These are phyloP conservation scores for Acanthaster planci DNA, from an alignment of 35 echinoderm and acorn worm genomes.

Conservation along the genomic window DNA sequence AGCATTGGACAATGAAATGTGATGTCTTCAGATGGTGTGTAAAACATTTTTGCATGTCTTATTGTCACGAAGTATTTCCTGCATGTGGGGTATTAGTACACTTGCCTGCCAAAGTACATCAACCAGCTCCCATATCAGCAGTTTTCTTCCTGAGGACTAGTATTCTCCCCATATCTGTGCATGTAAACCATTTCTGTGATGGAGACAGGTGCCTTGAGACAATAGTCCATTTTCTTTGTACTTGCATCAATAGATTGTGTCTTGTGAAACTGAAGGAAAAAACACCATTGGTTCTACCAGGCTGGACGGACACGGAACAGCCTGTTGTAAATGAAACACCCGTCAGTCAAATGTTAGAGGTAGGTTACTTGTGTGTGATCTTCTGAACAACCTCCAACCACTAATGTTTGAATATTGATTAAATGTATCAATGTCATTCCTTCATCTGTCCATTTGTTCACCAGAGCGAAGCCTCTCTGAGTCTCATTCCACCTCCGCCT, in stretches of 20 bases:
- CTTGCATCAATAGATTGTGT: background rate
- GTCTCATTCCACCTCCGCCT: conserved; percentile 56
- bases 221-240: too few species aligned
- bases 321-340: conserved; percentile 22
- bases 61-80: too few species aligned
- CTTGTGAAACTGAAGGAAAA: conserved; percentile 37
- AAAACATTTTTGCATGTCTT: too few species aligned
- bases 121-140: too few species aligned
- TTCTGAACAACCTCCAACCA: background rate
- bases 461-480: conserved; percentile 62
- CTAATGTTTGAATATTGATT: background rate
- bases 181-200: too few species aligned
- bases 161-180: too few species aligned
- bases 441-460: background rate
- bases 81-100: too few species aligned
- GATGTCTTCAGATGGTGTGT: too few species aligned
- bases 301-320: conserved; percentile 32
- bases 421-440: background rate
- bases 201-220: too few species aligned
- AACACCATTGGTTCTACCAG: conserved; percentile 8
- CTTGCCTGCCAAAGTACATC: too few species aligned
- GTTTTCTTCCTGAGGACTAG: too few species aligned
- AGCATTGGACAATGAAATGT: too few species aligned
- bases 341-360: conserved; percentile 22
- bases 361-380: background rate